Base-by-base conservation (phyloP, 1,140 invertebrate genomes). In the Lanistes nyassanus region DNA sequence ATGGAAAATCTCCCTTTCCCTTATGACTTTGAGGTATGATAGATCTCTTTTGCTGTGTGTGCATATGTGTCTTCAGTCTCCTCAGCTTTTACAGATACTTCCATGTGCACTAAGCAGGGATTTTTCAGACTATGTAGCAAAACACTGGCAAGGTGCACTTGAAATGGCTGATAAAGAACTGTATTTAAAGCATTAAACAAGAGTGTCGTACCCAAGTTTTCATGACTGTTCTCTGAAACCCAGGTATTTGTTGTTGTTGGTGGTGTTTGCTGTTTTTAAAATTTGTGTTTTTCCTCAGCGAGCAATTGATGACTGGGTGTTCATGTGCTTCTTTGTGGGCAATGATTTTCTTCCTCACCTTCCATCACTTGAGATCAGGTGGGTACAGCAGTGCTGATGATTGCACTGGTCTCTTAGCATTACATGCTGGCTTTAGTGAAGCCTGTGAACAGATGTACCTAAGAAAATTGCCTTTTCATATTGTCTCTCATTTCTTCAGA, bases 311-410 rank as follows among this genome's bases (percentile, higher is more conserved):
- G 98, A 99, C 90, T 99, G 98, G 98, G 98, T 99, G 0, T 99
- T 99, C 88, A 99, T 99, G 97, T 99, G 98, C 90, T 99, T 99
- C 90, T 99, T 99, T 91, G 98, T 99, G 74, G 98, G 98, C 58
- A 99, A 99, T 90, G 98, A 99, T 91, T 99, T 99, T 89, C 89
- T 99, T 80, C 98, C 98, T 23, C 98, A 99, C 92, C 91, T 99
- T 74, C 98, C 98, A 23, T 99, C 97, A 34, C 90, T 99, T 76
- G 98, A 99, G 92, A 99, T 99, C 84, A 92, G 88, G 87, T 88
- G 75, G 42, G 77, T 82, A 37, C 1, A 39, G 47, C n/a, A n/a
- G n/a, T n/a, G n/a, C n/a, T n/a, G n/a, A n/a, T n/a, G n/a, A n/a
- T n/a, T n/a, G n/a, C n/a, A n/a, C n/a, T n/a, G n/a, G n/a, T n/a